phyloP scores from a whole-genome alignment of 2,113 vertebrate species.

The Tragelaphus strepsiceros region DNA sequence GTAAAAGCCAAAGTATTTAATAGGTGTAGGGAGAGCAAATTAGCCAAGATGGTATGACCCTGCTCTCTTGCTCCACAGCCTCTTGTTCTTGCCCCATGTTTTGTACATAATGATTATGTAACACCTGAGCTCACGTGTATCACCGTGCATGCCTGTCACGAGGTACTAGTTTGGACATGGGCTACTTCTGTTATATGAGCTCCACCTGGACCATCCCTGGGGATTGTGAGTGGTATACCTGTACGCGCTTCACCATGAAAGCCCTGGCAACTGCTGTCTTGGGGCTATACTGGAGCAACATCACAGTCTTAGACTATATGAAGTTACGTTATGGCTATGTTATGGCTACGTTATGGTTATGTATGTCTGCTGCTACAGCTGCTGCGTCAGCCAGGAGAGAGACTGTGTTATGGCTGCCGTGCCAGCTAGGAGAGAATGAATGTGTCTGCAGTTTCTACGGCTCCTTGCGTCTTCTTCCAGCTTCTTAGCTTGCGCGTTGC shows the following conservation, averaged over 20 bases:
- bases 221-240: not conserved
- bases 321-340: not conserved
- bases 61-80: not conserved
- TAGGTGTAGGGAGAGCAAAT: not conserved
- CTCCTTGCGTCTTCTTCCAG: not conserved
- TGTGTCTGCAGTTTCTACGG: not conserved
- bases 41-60: not conserved
- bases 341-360: not conserved
- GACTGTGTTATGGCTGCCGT: accelerated
- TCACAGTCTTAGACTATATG: not conserved
- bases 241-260: not conserved
- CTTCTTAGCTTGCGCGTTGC: not conserved
- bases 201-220: not conserved
- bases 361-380: not conserved
- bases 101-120: not conserved
- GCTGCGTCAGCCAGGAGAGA: not conserved
- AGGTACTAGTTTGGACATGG: not conserved
- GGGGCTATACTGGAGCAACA: not conserved
- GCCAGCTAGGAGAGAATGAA: not conserved
- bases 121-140: not conserved
- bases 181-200: not conserved
- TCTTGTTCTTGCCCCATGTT: not conserved
- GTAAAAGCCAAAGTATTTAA: not conserved
- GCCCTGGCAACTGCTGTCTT: not conserved
- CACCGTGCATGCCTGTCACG: not conserved